Evolutionary conservation across 2,797 vertebrate species (phyloP).

Genomic region (Kryptolebias ocellatus): DNA sequence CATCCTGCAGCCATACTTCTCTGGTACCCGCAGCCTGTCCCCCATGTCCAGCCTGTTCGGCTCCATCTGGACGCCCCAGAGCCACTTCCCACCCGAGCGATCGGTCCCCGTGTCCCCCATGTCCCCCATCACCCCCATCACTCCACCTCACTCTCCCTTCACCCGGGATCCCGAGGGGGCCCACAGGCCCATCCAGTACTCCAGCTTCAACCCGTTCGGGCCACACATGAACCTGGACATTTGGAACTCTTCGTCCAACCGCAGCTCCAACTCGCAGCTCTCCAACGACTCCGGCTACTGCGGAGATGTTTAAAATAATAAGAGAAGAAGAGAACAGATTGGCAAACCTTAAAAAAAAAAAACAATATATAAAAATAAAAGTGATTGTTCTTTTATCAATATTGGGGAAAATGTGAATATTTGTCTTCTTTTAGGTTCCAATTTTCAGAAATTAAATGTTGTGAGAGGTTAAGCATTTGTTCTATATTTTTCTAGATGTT

Average conservation of each 20-base stretch:
- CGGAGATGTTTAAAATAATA: conserved; percentile 78
- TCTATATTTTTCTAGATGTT: conserved; percentile 92
- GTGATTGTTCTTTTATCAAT: conserved; percentile 82
- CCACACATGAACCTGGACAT: conserved; percentile 99
- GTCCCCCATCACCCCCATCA: conserved; percentile 77
- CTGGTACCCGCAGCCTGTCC: conserved; percentile 95
- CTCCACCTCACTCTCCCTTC: conserved; percentile 84
- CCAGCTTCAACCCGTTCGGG: conserved; percentile 95
- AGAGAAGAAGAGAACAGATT: not conserved
- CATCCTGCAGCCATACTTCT: conserved; percentile 90
- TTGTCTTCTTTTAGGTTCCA: conserved; percentile 83
- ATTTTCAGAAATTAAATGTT: conserved; percentile 83
- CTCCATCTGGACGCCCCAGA: conserved; percentile 98
- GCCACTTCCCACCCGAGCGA: conserved; percentile 82
- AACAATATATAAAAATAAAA: conserved; percentile 72
- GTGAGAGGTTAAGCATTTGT: conserved; percentile 86
- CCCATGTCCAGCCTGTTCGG: conserved; percentile 99
- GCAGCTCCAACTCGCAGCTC: conserved; percentile 92
- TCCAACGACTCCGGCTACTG: conserved; percentile 97
- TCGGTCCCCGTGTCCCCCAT: conserved; percentile 84
- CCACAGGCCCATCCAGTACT: conserved; percentile 88
- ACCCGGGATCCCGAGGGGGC: conserved; percentile 85
- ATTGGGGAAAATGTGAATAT: conserved; percentile 82
- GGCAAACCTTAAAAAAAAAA: conserved; percentile 61
- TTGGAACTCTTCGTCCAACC: conserved; percentile 93